Evolutionary conservation across 2,888 invertebrate species (phyloP).

Genomic region (Drosophila neutralis): DNA sequence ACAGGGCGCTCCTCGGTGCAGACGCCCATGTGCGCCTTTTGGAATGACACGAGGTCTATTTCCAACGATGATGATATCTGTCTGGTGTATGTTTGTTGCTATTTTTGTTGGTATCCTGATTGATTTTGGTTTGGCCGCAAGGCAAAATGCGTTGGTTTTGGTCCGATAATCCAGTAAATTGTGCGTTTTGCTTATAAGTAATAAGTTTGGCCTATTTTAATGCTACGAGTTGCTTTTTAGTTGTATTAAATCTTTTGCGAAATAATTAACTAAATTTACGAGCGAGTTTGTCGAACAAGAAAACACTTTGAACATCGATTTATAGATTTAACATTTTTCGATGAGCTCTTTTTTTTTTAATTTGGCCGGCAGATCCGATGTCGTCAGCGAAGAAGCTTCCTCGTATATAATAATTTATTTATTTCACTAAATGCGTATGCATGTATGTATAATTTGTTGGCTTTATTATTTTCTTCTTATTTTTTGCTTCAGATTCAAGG

Average conservation of each 20-base stretch:
- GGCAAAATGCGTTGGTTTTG: constrained; percentile 36
- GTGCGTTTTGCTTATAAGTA: constrained; percentile 8
- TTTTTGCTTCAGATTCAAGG: constrained; percentile 64
- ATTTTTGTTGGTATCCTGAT: constrained; percentile 35
- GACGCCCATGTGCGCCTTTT: constrained; percentile 93
- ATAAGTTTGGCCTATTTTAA: neutral
- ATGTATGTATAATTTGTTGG: constrained; percentile 22
- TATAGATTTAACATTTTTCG: constrained; percentile 44
- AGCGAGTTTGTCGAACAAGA: constrained; percentile 31
- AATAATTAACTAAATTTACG: constrained; percentile 49
- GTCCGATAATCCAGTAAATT: constrained; percentile 55
- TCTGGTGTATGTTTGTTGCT: constrained; percentile 63
- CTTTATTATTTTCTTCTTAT: constrained; percentile 35
- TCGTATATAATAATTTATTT: constrained; percentile 29
- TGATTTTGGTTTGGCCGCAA: constrained; percentile 20
- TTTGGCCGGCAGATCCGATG: constrained; percentile 16
- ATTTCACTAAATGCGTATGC: constrained; percentile 53
- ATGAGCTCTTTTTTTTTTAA: constrained; percentile 27
- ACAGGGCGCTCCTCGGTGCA: constrained; percentile 94
- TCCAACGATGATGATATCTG: constrained; percentile 83
- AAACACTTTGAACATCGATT: constrained; percentile 51
- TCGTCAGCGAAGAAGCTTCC: constrained; percentile 35
- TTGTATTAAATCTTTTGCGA: constrained; percentile 17
- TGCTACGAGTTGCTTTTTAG: neutral
- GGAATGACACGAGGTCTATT: constrained; percentile 84